Evolutionary conservation across 2,797 vertebrate genomes (phyloP).

Genomic region (Premnoplex brunnescens): DNA sequence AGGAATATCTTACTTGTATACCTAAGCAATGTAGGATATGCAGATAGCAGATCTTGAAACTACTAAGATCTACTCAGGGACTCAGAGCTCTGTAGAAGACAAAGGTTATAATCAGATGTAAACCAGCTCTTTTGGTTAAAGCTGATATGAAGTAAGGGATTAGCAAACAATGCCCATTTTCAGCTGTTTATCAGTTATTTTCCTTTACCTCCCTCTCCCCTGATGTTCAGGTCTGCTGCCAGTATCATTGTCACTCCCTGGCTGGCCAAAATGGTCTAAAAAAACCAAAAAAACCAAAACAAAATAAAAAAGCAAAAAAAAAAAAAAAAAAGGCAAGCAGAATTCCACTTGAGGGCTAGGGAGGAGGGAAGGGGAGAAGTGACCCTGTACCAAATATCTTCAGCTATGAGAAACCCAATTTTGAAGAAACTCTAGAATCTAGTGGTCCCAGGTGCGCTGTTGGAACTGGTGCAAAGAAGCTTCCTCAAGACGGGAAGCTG

Average conservation of each 20-base stretch:
- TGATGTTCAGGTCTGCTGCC: neutral
- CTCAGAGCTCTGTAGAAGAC: neutral
- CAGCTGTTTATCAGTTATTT: neutral
- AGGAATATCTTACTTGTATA: slow-evolving; percentile 24
- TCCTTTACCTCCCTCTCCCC: neutral
- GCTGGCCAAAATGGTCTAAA: neutral
- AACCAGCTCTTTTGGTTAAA: slow-evolving; percentile 2
- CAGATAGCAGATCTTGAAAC: slow-evolving; percentile 40
- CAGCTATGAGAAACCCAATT: neutral
- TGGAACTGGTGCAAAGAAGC: neutral
- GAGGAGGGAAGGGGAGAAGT: neutral
- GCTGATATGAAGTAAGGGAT: neutral
- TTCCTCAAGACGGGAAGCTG: neutral
- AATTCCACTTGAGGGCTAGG: neutral
- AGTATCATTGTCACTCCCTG: neutral
- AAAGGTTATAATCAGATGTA: slow-evolving; percentile 43
- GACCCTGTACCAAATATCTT: rapidly evolving
- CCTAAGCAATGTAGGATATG: neutral
- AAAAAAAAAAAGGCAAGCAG: too few relatives aligned
- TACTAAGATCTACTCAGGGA: slow-evolving; percentile 2
- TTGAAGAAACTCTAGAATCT: neutral
- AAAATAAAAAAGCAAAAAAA: too few relatives aligned
- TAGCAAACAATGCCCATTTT: neutral
- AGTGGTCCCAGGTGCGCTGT: neutral
- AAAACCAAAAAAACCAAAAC: too few relatives aligned